Base-by-base conservation (phyloP, 1,140 invertebrate genomes). In the Anastrepha ludens region DNA sequence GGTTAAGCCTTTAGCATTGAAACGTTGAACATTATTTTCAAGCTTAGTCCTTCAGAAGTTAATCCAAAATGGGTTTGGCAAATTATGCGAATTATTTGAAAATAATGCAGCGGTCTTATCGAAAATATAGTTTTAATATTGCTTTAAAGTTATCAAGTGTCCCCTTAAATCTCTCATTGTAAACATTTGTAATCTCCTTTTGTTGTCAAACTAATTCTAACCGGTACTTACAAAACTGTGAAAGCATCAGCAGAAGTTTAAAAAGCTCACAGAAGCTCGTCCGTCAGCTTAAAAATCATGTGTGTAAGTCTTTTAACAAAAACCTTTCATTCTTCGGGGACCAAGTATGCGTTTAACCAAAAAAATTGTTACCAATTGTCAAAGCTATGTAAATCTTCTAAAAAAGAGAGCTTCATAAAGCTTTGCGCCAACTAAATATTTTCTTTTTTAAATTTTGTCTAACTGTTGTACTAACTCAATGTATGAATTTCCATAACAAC, bases 321-420 rank as follows among this genome's bases (percentile, higher is more conserved):
- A 55, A 47, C 47, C 44, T 81, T 74, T 13, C 15, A 55, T 74
- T 47, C 44, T 74, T 13, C 70, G 44, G 70, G n/a, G n/a, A 67
- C 20, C 8, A 55, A 60, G 17, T 59, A 17, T 39, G 17, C 55
- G 41, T n/a, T 39, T 86, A 39, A 62, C 59, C 41, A 65, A 86
- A 17, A 9, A 50, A 65, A 86, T 65, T 20, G 13, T 65, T 44
- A 17, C 41, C 9, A 41, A 65, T 47, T 47, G 39, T 7, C 64
- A 20, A 67, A 81, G 74, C 47, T 81, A 20, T 78, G 70, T 13
- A 41, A 59, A 67, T 41, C 39, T 87, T 55, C 9, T 47, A 74
- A 87, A 8, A 44, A 50, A 15, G 41, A 87, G 44, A 87, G 70
- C 86, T 64, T 50, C 47, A 55, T 20, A 58, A 85, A 87, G 87